These are phyloP conservation scores for Pseudanteris insignis DNA, from an alignment of 2,888 invertebrate genomes.

Conservation along the genomic window DNA sequence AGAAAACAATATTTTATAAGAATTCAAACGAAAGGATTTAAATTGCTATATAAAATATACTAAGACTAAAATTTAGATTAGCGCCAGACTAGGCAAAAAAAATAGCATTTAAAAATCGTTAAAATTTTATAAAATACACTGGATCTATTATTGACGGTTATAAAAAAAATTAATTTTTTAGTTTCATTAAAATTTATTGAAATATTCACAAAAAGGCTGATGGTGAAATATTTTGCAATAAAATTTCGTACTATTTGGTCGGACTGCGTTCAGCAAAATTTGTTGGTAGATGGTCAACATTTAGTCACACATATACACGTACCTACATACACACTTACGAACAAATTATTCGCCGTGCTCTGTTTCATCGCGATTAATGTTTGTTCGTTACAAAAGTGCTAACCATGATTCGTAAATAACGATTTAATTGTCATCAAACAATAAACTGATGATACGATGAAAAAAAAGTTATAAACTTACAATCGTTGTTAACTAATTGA, in stretches of 20 bases:
- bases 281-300: slow-evolving; percentile 12
- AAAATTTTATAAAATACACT: too few relatives aligned
- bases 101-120: too few relatives aligned
- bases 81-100: too few relatives aligned
- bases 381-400: slow-evolving; percentile 6
- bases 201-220: too few relatives aligned
- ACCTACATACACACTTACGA: slow-evolving; percentile 9
- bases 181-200: too few relatives aligned
- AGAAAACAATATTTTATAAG: neutral
- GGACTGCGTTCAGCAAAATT: slow-evolving; percentile 13
- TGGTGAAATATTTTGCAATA: neutral
- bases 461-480: slow-evolving; percentile 15
- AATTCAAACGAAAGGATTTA: neutral
- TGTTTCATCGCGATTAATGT: slow-evolving; percentile 5
- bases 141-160: too few relatives aligned
- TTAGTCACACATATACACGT: too few relatives aligned
- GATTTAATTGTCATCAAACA: slow-evolving; percentile 6
- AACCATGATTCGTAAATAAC: slow-evolving; percentile 5
- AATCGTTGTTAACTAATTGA: slow-evolving; percentile 4
- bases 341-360: too few relatives aligned
- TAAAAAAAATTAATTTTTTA: neutral
- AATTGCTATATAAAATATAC: too few relatives aligned
- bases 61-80: too few relatives aligned
- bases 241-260: slow-evolving; percentile 9
- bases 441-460: slow-evolving; percentile 12